Conservation (phyloP, 2,888 invertebrate species). For the Gandaritis pyraliata region DNA sequence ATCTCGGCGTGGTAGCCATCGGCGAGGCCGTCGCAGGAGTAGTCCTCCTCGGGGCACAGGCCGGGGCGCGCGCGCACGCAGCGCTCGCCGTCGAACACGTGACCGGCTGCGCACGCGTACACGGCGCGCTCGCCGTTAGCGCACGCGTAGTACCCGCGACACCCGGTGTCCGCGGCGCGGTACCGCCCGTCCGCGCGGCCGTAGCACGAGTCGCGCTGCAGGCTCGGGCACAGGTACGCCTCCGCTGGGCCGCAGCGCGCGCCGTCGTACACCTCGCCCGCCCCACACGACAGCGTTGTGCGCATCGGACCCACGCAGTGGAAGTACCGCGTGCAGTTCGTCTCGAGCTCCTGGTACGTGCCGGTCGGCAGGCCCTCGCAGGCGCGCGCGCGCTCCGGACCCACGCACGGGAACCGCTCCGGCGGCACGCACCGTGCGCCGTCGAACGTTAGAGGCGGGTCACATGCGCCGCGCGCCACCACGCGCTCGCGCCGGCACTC, state of each 20-base stretch:
- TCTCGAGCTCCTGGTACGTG: slow-evolving; percentile 80
- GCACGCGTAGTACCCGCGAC: slow-evolving; percentile 85
- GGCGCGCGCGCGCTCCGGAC: slow-evolving; percentile 68
- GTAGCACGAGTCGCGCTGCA: slow-evolving; percentile 79
- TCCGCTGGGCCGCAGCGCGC: slow-evolving; percentile 65
- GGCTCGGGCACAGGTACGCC: slow-evolving; percentile 74
- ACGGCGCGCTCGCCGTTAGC: slow-evolving; percentile 82
- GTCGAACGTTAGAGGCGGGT: slow-evolving; percentile 76
- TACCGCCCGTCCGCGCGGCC: slow-evolving; percentile 83
- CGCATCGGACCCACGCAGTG: slow-evolving; percentile 75
- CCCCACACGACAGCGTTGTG: slow-evolving; percentile 70
- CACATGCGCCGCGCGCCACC: slow-evolving; percentile 75
- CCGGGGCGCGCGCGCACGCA: slow-evolving; percentile 72
- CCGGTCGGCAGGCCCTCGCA: slow-evolving; percentile 82
- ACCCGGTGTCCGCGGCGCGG: slow-evolving; percentile 77
- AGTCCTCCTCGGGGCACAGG: slow-evolving; percentile 68
- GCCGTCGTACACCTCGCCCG: slow-evolving; percentile 75
- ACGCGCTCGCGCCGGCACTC: slow-evolving; percentile 78
- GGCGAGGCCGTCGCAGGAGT: slow-evolving; percentile 75
- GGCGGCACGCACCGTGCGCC: slow-evolving; percentile 74
- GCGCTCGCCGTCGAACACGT: slow-evolving; percentile 82
- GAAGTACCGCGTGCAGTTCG: slow-evolving; percentile 81
- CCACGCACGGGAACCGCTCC: slow-evolving; percentile 72
- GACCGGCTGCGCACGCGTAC: slow-evolving; percentile 81
- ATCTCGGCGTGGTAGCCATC: slow-evolving; percentile 85